phyloP scores from a whole-genome alignment of 1,140 invertebrate genomes.

The Lordiphosa mommai region DNA sequence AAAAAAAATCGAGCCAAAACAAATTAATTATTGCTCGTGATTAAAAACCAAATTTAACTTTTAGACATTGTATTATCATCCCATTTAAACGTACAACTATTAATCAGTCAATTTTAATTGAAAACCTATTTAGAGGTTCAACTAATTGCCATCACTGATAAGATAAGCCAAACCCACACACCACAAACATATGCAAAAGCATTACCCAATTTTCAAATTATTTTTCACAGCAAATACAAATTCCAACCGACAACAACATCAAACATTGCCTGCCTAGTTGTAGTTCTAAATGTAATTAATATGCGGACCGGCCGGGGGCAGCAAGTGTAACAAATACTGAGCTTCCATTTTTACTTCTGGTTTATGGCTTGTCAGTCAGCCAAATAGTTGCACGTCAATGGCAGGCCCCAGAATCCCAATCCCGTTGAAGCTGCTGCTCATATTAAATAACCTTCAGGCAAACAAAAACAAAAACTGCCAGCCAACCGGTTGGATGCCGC shows the following conservation, averaged over 20 bases:
- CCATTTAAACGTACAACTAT: no score
- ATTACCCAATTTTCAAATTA: no score
- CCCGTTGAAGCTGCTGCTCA: slow-evolving; percentile 18
- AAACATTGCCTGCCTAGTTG: slow-evolving; percentile 31
- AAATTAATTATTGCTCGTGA: no score
- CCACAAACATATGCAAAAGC: no score
- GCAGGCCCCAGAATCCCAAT: slow-evolving; percentile 10
- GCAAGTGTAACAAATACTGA: slow-evolving; percentile 16
- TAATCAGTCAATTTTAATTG: no score
- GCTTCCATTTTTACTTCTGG: slow-evolving; percentile 24
- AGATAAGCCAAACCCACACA: no score
- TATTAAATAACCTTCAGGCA: slow-evolving; percentile 72
- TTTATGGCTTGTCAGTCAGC: slow-evolving; percentile 14
- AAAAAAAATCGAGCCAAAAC: no score
- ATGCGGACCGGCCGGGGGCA: slow-evolving; percentile 12
- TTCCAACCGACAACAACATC: slow-evolving; percentile 18
- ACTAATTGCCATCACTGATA: no score
- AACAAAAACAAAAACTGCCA: slow-evolving; percentile 34
- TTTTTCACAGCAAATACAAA: background rate
- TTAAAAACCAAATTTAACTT: no score
- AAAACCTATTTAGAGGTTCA: no score
- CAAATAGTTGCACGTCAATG: slow-evolving; percentile 20
- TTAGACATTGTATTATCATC: no score
- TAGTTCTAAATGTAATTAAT: slow-evolving; percentile 46
- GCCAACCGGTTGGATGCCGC: slow-evolving; percentile 55